Evolutionary conservation across 2,797 vertebrate species (phyloP).

Genomic region (Chloroceryle amazona): DNA sequence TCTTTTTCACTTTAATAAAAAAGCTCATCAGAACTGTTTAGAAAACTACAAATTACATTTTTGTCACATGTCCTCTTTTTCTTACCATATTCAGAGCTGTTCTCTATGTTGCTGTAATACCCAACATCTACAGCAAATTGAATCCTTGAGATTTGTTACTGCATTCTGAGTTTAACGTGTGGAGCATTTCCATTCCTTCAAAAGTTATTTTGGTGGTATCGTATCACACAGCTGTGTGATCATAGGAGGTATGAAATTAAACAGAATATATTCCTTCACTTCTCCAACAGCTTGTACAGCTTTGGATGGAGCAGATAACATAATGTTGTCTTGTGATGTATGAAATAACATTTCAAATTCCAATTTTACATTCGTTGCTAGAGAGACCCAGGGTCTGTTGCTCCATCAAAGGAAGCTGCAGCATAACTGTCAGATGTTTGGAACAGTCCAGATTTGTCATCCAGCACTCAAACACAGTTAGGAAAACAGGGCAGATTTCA

Average conservation of each 20-base stretch:
- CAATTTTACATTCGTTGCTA: constrained; percentile 2
- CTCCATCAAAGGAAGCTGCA: neutral
- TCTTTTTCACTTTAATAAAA: neutral
- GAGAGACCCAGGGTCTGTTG: neutral
- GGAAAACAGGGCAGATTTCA: neutral
- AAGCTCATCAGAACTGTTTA: neutral
- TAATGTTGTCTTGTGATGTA: neutral
- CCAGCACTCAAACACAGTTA: neutral
- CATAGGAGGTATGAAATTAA: constrained; percentile 27
- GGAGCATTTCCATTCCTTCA: constrained; percentile 4
- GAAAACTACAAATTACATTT: neutral
- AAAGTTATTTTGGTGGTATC: constrained; percentile 32
- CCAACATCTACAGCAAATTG: neutral
- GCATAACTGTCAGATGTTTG: neutral
- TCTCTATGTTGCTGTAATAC: neutral
- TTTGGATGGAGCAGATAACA: constrained; percentile 14
- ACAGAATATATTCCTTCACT: neutral
- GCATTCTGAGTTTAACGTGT: neutral
- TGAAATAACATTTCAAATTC: constrained; percentile 38
- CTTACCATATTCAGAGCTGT: neutral
- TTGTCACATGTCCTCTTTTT: neutral
- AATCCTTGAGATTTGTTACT: neutral
- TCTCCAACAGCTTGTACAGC: constrained; percentile 8
- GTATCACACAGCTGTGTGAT: constrained; percentile 35
- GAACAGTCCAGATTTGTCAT: neutral